Base-by-base conservation (phyloP, 2,797 vertebrate genomes). In the Pseudochirops corinnae region DNA sequence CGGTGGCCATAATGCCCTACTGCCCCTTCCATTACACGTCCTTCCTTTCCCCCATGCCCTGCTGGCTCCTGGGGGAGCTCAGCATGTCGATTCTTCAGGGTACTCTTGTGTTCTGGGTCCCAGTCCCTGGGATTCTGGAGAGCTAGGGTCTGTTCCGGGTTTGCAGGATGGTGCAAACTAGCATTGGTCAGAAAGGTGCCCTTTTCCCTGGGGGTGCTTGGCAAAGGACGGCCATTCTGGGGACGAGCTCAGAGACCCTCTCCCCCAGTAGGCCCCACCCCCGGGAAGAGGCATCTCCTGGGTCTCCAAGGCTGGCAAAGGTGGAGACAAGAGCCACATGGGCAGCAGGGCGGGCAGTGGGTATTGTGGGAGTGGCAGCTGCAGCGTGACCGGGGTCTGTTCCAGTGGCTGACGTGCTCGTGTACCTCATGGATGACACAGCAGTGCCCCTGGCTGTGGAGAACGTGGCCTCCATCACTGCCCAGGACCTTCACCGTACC, bases 391-490 rank as follows among this genome's bases (percentile, higher is more conserved):
- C 13, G 31, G 0, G 1, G 14, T 57, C 39, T 93, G 21, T 90
- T 5, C 0, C 98, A 99, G 99, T 98, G 55, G 99, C 99, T n/a
- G 99, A 99, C 33, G 99, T 99, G 94, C 98, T 99, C 5, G 96
- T 99, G 53, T 99, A 99, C 98, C 97, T 99, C 95, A 98, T 99
- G 57, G 99, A 99, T 11, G 99, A 99, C 31, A 98, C 98, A 0
- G 98, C 98, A 0, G 99, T 99, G n/a, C 99, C 99, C 94, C 98
- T 99, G 96, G 97, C 98, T 1, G 95, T 99, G 91, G 99, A 99
- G 97, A 99, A 98, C 56, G 98, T 99, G 4, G 96, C 99, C 0
- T 98, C 98, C 0, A 95, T 99, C 94, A 99, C 97, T 0, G 99
- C 99, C 6, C 99, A 99, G 55, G 99, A 99, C 97, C 97, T 99